phyloP scores from a whole-genome alignment of 2,797 vertebrate species.

The Philypnodon macrostomus region DNA sequence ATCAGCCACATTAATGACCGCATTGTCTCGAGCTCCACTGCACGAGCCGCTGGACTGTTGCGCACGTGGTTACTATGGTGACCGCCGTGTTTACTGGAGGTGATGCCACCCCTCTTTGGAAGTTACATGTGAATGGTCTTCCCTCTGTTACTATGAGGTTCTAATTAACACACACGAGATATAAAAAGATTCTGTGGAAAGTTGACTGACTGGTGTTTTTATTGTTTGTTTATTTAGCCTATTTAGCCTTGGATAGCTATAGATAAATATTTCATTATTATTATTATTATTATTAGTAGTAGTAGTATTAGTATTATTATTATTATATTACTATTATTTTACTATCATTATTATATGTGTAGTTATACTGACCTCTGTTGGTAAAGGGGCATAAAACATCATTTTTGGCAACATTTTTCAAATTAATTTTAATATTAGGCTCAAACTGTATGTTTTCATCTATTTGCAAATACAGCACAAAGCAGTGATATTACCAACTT shows the following conservation, averaged over 20 bases:
- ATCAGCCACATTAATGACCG: slow-evolving; percentile 31
- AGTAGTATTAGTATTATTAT: neutral
- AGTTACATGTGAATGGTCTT: slow-evolving; percentile 8
- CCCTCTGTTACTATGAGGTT: slow-evolving; percentile 2
- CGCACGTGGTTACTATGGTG: slow-evolving; percentile 67
- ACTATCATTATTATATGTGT: slow-evolving; percentile 6
- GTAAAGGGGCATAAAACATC: slow-evolving; percentile 19
- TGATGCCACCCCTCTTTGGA: slow-evolving; percentile 31
- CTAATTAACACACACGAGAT: no score
- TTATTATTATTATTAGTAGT: slow-evolving; percentile 5
- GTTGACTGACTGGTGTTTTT: no score
- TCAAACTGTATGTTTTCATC: no score
- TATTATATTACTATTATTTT: no score
- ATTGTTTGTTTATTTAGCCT: no score
- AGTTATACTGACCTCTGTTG: slow-evolving; percentile 54
- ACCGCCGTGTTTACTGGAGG: slow-evolving; percentile 66
- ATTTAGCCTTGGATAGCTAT: no score
- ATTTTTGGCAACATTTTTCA: neutral
- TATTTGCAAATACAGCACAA: no score
- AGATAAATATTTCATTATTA: neutral
- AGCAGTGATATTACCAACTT: no score
- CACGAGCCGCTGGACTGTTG: slow-evolving; percentile 18
- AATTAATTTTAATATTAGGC: no score
- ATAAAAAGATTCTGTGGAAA: no score
- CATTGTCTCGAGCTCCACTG: slow-evolving; percentile 44